These are phyloP conservation scores for Suricata suricatta DNA, from an alignment of 2,113 vertebrate species.

Conservation along the genomic window DNA sequence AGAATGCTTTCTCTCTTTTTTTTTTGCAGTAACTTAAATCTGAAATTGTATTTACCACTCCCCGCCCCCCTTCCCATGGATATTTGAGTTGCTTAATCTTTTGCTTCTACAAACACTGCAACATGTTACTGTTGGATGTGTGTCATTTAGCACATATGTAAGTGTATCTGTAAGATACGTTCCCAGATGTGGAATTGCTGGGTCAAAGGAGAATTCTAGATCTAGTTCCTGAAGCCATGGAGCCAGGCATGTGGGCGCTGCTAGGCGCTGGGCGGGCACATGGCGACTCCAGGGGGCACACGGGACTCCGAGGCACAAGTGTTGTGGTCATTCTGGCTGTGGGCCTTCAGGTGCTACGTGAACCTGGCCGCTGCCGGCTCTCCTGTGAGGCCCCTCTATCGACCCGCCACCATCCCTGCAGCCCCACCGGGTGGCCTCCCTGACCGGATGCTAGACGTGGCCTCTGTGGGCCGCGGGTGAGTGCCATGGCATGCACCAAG, in stretches of 20 bases:
- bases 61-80: not conserved
- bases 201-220: not conserved
- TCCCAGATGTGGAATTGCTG: not conserved
- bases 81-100: not conserved
- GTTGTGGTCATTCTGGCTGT: rapidly evolving
- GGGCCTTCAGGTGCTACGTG: not conserved
- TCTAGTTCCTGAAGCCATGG: not conserved
- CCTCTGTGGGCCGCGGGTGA: too few species aligned
- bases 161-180: not conserved
- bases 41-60: not conserved
- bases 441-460: not conserved
- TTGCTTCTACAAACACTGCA: not conserved
- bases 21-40: not conserved
- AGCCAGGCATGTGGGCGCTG: not conserved
- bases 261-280: too few species aligned
- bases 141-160: not conserved
- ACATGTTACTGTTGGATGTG: not conserved
- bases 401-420: not conserved
- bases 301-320: not conserved
- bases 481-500: too few species aligned
- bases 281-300: rapidly evolving
- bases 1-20: not conserved
- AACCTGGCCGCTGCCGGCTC: not conserved
- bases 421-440: not conserved
- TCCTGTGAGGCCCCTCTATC: not conserved